Conservation (phyloP, 2,113 vertebrate genomes). For the Capreolus pygargus region DNA sequence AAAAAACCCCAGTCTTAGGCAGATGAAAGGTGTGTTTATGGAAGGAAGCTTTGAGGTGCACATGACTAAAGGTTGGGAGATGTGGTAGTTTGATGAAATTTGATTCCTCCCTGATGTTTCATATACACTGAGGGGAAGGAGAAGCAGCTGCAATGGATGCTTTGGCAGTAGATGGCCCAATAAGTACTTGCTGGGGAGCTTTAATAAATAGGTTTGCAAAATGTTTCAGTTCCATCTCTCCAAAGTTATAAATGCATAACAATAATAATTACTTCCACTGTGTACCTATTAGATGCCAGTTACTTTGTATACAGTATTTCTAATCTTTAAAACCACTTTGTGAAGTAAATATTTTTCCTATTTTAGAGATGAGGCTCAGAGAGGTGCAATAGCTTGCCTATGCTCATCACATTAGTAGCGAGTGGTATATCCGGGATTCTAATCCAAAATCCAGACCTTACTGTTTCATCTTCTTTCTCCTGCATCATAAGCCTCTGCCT, state of each 20-base stretch:
- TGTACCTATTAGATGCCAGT: neutral
- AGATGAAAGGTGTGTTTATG: neutral
- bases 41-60: neutral
- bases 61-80: neutral
- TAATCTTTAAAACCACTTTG: neutral
- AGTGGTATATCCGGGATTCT: neutral
- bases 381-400: neutral
- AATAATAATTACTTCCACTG: neutral
- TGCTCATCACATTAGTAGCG: neutral
- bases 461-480: neutral
- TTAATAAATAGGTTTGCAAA: neutral
- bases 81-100: neutral
- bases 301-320: slow-evolving; percentile 1
- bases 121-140: neutral
- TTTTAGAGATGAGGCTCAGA: slow-evolving; percentile 22
- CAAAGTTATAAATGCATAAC: neutral
- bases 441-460: neutral
- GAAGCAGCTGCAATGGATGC: neutral
- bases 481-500: neutral
- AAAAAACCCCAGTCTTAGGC: neutral
- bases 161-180: neutral
- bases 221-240: neutral
- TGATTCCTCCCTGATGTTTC: neutral
- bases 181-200: neutral
- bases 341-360: neutral